Conservation (phyloP, 1,140 invertebrate genomes). For the Battus philenor region DNA sequence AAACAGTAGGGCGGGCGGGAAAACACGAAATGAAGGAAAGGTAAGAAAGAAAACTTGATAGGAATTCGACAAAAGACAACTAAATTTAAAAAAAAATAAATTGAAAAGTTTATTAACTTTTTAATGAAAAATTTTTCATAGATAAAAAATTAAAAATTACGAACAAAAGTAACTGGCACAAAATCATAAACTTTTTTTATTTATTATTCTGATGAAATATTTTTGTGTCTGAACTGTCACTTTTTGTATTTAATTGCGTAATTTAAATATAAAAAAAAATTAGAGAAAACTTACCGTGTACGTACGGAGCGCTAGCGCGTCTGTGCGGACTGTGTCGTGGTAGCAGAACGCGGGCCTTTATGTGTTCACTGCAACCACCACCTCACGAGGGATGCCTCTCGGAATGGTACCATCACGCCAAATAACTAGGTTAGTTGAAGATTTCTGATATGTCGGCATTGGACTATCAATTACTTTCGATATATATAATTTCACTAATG, state of each 20-base stretch:
- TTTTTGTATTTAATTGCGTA: neutral
- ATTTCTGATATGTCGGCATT: conserved; percentile 9
- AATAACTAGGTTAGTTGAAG: conserved; percentile 20
- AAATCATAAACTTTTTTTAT: neutral
- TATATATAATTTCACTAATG: too few relatives aligned
- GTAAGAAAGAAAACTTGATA: too few relatives aligned
- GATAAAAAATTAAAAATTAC: neutral
- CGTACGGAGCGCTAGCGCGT: conserved; percentile 53
- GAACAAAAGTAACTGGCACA: neutral
- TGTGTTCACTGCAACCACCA: conserved; percentile 44
- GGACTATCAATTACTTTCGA: neutral
- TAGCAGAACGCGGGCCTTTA: conserved; percentile 41
- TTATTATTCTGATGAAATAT: conserved; percentile 8
- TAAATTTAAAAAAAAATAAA: too few relatives aligned
- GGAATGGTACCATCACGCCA: conserved; percentile 32
- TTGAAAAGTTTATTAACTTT: too few relatives aligned
- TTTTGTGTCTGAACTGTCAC: conserved; percentile 14
- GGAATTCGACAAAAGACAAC: too few relatives aligned
- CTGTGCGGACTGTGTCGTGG: conserved; percentile 44
- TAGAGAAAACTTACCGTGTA: conserved; percentile 58
- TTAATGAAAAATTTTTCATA: too few relatives aligned
- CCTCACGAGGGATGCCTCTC: conserved; percentile 51
- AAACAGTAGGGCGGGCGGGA: too few relatives aligned
- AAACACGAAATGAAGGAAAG: too few relatives aligned
- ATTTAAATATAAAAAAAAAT: too few relatives aligned